phyloP scores from a whole-genome alignment of 2,888 invertebrate species.

The Furcula furcula region DNA sequence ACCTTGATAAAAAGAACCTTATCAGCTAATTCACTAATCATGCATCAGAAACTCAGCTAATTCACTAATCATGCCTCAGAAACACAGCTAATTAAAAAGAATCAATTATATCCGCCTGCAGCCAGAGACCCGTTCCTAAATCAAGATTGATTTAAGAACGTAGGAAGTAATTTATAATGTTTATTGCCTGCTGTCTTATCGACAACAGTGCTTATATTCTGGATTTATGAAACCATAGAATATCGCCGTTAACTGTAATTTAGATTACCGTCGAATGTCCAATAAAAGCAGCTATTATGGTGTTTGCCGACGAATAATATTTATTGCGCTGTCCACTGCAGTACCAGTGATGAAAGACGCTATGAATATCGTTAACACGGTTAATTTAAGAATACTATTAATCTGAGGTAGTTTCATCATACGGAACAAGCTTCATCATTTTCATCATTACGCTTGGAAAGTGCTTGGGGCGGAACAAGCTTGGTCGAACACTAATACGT shows the following conservation, averaged over 20 bases:
- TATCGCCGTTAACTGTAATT: slow-evolving; percentile 42
- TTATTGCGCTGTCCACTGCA: slow-evolving; percentile 5
- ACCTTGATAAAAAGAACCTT: no score
- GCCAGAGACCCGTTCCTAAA: slow-evolving; percentile 4
- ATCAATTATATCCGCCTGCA: neutral
- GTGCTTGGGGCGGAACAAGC: no score
- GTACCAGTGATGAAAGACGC: neutral
- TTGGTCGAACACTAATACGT: no score
- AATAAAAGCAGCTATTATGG: slow-evolving; percentile 27
- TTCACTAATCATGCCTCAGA: no score
- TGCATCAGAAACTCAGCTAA: no score
- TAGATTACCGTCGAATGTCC: slow-evolving; percentile 34
- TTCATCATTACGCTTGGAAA: no score
- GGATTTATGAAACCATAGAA: slow-evolving; percentile 22
- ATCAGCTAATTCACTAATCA: no score
- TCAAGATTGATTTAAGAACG: slow-evolving; percentile 55
- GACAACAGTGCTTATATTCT: slow-evolving; percentile 13
- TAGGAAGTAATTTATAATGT: slow-evolving; percentile 44
- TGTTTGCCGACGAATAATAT: slow-evolving; percentile 24
- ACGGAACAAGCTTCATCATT: no score
- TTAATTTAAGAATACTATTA: no score
- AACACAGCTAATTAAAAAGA: neutral
- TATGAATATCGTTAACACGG: no score
- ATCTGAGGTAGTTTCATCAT: no score
- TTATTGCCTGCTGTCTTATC: slow-evolving; percentile 15